phyloP scores from a whole-genome alignment of 2,888 invertebrate species.

The Proisotoma minuta region DNA sequence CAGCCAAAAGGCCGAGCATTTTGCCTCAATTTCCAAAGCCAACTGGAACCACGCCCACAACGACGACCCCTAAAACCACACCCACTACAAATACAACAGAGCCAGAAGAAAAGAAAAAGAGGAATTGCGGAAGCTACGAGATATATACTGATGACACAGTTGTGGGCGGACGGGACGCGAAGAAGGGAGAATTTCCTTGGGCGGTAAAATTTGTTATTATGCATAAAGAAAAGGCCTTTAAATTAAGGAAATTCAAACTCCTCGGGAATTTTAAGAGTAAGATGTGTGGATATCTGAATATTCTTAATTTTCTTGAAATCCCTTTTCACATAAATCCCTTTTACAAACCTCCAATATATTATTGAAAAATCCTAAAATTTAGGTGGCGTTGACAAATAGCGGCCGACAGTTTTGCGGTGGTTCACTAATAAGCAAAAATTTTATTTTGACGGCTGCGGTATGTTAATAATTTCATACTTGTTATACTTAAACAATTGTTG shows the following conservation, averaged over 20 bases:
- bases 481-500: background rate
- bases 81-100: background rate
- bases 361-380: too few relatives aligned
- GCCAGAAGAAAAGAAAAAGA: background rate
- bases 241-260: too few relatives aligned
- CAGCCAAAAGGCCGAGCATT: slow-evolving; percentile 14
- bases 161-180: slow-evolving; percentile 70
- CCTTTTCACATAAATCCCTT: too few relatives aligned
- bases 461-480: slow-evolving; percentile 56
- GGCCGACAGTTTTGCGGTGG: slow-evolving; percentile 85
- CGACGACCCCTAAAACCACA: background rate
- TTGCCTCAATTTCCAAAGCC: slow-evolving; percentile 20
- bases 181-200: background rate
- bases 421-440: slow-evolving; percentile 70
- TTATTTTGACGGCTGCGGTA: slow-evolving; percentile 81
- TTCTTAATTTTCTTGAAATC: too few relatives aligned
- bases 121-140: background rate
- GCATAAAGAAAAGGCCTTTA: too few relatives aligned
- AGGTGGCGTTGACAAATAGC: slow-evolving; percentile 68
- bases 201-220: too few relatives aligned
- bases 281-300: too few relatives aligned
- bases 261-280: too few relatives aligned
- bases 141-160: slow-evolving; percentile 55
- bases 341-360: too few relatives aligned
- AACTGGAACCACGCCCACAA: slow-evolving; percentile 9